Evolutionary conservation across 2,113 vertebrate species (phyloP), one percentile per base, ranked within the genome.

Genomic region (Sinocyclocheilus anshuiensis): DNA sequence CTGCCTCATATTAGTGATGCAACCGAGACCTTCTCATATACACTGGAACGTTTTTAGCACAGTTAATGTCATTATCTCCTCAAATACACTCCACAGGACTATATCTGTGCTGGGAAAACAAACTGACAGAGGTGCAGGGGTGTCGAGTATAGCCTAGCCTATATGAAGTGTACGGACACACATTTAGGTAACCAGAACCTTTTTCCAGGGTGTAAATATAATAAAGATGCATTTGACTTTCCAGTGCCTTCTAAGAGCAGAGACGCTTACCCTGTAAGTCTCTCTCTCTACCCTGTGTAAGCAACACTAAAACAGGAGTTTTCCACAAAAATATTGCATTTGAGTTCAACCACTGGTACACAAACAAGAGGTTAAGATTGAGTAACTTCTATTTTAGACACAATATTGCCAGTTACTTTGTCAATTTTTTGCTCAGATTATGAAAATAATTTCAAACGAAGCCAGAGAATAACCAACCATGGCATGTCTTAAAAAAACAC

Each of bases 221-320:
- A 39, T 83, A 57, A 59, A 53, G 39, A 53, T 39, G 50, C 29
- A 57, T 74, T 39, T 53, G 48, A 57, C 24, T 82, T 82, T 83
- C 67, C 50, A 83, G 22, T 1, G 50, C 11, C 8, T 18, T 24
- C 59, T 57, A 83, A 71, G 71, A 83, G 39, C 39, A 39, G 39
- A 39, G 39, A 39, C 6, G 39, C 9, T 45, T 45, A 2, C 9
- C 42, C 42, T 45, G 10, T 11, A 45, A 11, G 63, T 12, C 45
- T 48, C 11, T 53, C 13, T 53, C 50, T 53, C 50, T 4, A 16
- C 4, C 3, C 24, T 67, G 11, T 63, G 81, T 42, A 74, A 57
- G 81, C 48, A 72, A 74, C 63, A 45, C 83, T 48, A 67, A 77
- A 55, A 22, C 84, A 50, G 57, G 15, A 85, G 16, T 53, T 65